These are phyloP conservation scores for Motacilla tschutschensis DNA, from an alignment of 2,113 vertebrate species.

Conservation along the genomic window DNA sequence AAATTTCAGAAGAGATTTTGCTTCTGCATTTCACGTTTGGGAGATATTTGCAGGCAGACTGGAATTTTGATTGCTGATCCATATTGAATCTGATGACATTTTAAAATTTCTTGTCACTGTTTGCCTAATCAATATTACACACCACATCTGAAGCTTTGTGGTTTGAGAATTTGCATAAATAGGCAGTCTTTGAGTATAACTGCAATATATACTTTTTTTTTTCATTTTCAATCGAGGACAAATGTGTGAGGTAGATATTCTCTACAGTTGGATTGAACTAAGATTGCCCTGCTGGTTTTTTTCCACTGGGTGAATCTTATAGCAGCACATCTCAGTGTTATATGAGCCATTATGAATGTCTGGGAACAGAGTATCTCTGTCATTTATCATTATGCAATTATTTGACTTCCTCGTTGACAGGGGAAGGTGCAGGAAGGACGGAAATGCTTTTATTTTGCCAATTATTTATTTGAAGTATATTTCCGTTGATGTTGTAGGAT, in stretches of 20 bases:
- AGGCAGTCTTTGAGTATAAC: background rate
- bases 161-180: background rate
- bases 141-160: background rate
- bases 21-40: background rate
- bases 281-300: background rate
- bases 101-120: background rate
- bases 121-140: background rate
- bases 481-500: background rate
- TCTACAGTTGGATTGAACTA: background rate
- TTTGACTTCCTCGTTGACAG: background rate
- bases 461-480: background rate
- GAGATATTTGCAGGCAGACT: background rate
- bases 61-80: background rate
- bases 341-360: background rate
- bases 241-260: background rate
- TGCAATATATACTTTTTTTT: background rate
- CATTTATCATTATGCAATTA: slow-evolving; percentile 34
- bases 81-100: background rate
- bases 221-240: background rate
- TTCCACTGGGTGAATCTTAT: background rate
- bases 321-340: background rate
- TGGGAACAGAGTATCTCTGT: background rate
- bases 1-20: background rate
- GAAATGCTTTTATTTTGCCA: slow-evolving; percentile 21
- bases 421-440: background rate